Base-by-base conservation (phyloP, 2,797 vertebrate genomes). In the Acipenser oxyrinchus region DNA sequence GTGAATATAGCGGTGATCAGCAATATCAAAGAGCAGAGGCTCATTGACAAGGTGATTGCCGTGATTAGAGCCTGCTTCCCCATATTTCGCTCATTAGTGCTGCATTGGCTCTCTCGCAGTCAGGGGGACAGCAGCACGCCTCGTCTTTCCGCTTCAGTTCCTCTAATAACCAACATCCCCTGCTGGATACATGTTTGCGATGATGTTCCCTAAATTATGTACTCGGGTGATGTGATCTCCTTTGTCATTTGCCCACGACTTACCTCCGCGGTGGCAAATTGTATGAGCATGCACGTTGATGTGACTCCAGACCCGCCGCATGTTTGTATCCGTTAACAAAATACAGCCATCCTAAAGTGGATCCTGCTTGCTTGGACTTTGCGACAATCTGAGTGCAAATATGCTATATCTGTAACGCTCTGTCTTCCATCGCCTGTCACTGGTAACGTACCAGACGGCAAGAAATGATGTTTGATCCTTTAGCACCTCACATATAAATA, bases 1-100 rank as follows among this genome's bases (percentile, higher is more conserved):
- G 85, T 90, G 81, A 86, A 90, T 79, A 93, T 89, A 72, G 90
- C 90, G 63, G 87, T 87, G 77, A 88, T 84, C 60, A 95, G 88
- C 77, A 95, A 84, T 78, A 90, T 78, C 75, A 93, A 75, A 6
- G 90, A 86, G 74, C 89, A 76, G 66, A 85, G 79, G 81, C 91
- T 85, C 75, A 93, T 86, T 73, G 81, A 79, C 72, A 93, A 80
- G 83, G 91, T 90, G 69, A 86, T 78, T 72, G 88, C 87, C 18
- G 88, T 86, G 75, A 91, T 87, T 66, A 87, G 86, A 73, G 85
- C 83, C 76, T 83, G 83, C 64, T 78, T 79, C 81, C 90, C 87
- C 91, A 92, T 89, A 80, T 74, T 72, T 71, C 74, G 72, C 52
- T 66, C 80, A 74, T 78, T 74, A 65, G 70, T 73, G 69, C 74